phyloP scores from a whole-genome alignment of 2,888 invertebrate genomes.

The Hololepta plana region DNA sequence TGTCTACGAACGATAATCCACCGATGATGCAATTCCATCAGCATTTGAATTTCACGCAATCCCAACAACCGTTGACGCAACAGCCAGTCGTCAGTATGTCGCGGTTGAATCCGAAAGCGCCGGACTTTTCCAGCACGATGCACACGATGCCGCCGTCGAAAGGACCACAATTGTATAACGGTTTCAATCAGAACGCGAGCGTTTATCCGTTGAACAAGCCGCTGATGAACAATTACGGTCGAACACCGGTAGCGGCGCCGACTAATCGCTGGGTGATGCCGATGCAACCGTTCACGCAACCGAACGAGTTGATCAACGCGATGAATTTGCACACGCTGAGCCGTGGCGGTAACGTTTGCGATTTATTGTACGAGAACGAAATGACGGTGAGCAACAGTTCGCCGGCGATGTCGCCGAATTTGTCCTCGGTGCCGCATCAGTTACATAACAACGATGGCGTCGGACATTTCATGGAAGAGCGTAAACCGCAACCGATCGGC shows the following conservation, averaged over 20 bases:
- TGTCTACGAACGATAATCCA: too few species aligned
- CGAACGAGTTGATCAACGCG: slow-evolving; percentile 10
- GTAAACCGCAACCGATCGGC: slow-evolving; percentile 54
- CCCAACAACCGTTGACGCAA: slow-evolving; percentile 10
- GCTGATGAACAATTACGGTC: background rate
- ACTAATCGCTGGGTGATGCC: slow-evolving; percentile 21
- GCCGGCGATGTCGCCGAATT: slow-evolving; percentile 26
- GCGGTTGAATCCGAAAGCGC: slow-evolving; percentile 64
- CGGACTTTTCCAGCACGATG: slow-evolving; percentile 47
- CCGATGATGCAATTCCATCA: too few species aligned
- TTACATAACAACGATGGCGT: background rate
- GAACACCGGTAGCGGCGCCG: slow-evolving; percentile 4
- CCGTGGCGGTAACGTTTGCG: slow-evolving; percentile 25
- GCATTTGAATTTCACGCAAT: slow-evolving; percentile 2
- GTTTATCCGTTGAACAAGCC: background rate
- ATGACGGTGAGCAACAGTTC: slow-evolving; percentile 32
- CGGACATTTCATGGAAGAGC: slow-evolving; percentile 24
- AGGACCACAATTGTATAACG: slow-evolving; percentile 12
- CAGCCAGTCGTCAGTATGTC: slow-evolving; percentile 36
- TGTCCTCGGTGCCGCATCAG: background rate
- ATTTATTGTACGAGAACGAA: too few species aligned
- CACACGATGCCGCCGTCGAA: slow-evolving; percentile 15
- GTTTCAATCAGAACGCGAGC: slow-evolving; percentile 7
- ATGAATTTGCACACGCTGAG: slow-evolving; percentile 27
- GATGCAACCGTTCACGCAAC: slow-evolving; percentile 21